Evolutionary conservation across 2,888 invertebrate species (phyloP).

Genomic region (Atrina japonica): DNA sequence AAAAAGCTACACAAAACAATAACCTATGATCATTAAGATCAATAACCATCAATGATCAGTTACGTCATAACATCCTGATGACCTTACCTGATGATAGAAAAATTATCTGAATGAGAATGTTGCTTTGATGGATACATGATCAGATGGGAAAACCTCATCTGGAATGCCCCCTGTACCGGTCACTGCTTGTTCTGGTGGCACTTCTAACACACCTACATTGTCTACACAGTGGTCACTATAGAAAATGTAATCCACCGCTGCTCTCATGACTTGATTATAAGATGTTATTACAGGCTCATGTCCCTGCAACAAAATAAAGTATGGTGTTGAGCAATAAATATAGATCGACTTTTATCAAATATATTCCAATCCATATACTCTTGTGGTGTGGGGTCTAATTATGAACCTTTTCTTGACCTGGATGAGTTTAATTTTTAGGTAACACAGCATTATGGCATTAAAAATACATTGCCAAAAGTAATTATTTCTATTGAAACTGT

Average conservation of each 20-base stretch:
- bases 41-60: too few species aligned
- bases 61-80: too few species aligned
- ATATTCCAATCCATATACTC: too few species aligned
- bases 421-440: not conserved
- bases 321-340: too few species aligned
- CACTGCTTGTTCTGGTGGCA: slow-evolving; percentile 57
- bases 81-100: too few species aligned
- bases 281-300: slow-evolving; percentile 73
- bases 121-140: slow-evolving; percentile 78
- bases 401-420: too few species aligned
- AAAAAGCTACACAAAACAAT: too few species aligned
- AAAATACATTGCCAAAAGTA: too few species aligned
- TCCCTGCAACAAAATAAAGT: slow-evolving; percentile 59
- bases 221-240: slow-evolving; percentile 69
- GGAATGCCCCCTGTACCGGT: slow-evolving; percentile 71
- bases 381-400: not conserved
- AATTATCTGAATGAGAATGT: slow-evolving; percentile 67
- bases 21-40: too few species aligned
- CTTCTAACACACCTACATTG: slow-evolving; percentile 68
- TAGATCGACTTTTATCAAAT: too few species aligned
- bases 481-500: too few species aligned
- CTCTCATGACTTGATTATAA: slow-evolving; percentile 60
- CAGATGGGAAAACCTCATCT: slow-evolving; percentile 75
- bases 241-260: slow-evolving; percentile 76
- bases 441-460: too few species aligned